Evolutionary conservation across 2,113 vertebrate species (phyloP), one percentile per base, ranked within the genome.

Genomic region (Indicator maculatus): DNA sequence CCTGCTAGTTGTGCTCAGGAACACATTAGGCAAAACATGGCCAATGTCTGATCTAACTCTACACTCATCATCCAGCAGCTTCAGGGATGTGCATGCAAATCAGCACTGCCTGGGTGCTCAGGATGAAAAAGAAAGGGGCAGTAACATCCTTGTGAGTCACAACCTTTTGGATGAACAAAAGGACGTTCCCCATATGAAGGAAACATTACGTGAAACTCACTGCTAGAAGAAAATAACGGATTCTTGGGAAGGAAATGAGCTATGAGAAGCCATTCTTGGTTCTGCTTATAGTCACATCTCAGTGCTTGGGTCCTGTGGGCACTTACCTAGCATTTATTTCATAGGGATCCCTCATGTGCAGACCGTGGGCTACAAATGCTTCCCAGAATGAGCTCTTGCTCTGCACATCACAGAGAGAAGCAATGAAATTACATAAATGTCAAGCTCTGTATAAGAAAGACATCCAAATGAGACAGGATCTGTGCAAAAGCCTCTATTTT

Each of bases 1-100:
- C 53, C 64, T 38, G 16, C 31, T 59, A 79, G 9, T 13, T 89
- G 28, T 61, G 33, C 56, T 79, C 52, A 82, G 0, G 5, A 83
- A 55, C 0, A 0, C 26, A 28, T 61, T 77, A 23, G n/a, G 16
- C 5, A 44, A 81, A 80, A 26, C 3, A 7, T 1, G 8, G 33
- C 16, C 64, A 71, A 60, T 18, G 4, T 21, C 69, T 60, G 61
- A 33, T 67, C 10, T 21, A 79, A 27, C 61, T 24, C 26, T 24
- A 12, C 2, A 1, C 16, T 66, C 13, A 20, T 76, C 61, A 52
- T 39, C 77, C 67, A 79, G 56, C 24, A 60, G 36, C 58, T 85
- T 0, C 64, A 23, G 55, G 38, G 31, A 47, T 1, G 0, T 1
- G 4, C 11, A 26, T 12, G 21, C 12, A 39, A 8, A 41, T 36